These are phyloP conservation scores for Nymphalis urticae DNA, from an alignment of 2,888 invertebrate species.

Conservation along the genomic window DNA sequence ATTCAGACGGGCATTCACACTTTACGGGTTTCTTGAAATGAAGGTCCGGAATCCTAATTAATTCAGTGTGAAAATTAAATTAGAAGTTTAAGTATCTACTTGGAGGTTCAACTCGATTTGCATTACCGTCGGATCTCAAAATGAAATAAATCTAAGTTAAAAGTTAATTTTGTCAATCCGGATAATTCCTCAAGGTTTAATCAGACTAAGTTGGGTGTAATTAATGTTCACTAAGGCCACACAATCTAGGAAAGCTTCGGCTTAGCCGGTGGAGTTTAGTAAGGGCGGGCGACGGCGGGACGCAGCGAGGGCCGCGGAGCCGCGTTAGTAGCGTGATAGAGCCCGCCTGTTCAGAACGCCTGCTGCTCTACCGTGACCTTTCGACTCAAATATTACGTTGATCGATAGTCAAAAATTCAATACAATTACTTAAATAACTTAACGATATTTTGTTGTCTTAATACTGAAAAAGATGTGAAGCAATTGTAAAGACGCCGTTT, in stretches of 20 bases:
- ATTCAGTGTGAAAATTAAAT: slow-evolving; percentile 30
- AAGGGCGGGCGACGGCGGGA: slow-evolving; percentile 46
- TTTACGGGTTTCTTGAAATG: not conserved
- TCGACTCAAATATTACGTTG: slow-evolving; percentile 63
- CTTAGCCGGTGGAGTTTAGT: slow-evolving; percentile 68
- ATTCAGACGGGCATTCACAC: no score
- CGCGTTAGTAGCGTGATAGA: slow-evolving; percentile 64
- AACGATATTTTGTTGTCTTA: no score
- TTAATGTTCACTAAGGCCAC: slow-evolving; percentile 81
- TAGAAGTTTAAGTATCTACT: slow-evolving; percentile 36
- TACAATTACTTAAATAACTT: slow-evolving; percentile 3
- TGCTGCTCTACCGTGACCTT: slow-evolving; percentile 48
- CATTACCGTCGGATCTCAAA: slow-evolving; percentile 47
- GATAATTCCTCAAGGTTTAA: slow-evolving; percentile 81
- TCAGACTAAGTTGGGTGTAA: slow-evolving; percentile 81
- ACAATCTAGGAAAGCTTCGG: slow-evolving; percentile 78
- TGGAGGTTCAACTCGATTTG: slow-evolving; percentile 38
- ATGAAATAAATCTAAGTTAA: slow-evolving; percentile 78
- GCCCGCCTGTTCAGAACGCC: slow-evolving; percentile 61
- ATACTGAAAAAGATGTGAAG: not conserved
- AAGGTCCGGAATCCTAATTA: slow-evolving; percentile 7
- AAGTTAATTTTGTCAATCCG: slow-evolving; percentile 82
- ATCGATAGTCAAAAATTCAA: slow-evolving; percentile 36
- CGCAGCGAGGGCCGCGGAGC: slow-evolving; percentile 43
- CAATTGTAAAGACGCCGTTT: not conserved